phyloP scores from a whole-genome alignment of 2,888 invertebrate genomes.

The Eupithecia subfuscata region DNA sequence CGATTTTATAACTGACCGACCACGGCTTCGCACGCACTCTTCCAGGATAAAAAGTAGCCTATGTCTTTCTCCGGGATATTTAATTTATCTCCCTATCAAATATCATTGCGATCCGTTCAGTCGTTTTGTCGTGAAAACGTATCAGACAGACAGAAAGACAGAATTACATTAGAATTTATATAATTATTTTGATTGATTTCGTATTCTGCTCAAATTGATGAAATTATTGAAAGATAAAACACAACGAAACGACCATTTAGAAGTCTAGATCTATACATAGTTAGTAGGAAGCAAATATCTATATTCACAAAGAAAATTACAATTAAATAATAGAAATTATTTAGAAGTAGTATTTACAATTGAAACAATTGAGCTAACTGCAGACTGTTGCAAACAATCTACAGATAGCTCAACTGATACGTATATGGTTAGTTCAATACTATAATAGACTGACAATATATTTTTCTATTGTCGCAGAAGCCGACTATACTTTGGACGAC shows the following conservation, averaged over 20 bases:
- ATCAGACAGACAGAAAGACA: background rate
- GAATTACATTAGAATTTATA: background rate
- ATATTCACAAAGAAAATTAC: too few species aligned
- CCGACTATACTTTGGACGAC: slow-evolving; percentile 96
- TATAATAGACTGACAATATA: slow-evolving; percentile 24
- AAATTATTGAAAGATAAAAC: background rate
- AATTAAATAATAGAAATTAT: too few species aligned
- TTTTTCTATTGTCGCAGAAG: slow-evolving; percentile 88
- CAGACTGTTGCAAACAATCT: too few species aligned
- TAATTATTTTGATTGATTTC: background rate
- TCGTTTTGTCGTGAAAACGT: background rate
- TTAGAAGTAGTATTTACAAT: too few species aligned
- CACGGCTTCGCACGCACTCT: background rate
- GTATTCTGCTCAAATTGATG: background rate
- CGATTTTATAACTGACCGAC: background rate
- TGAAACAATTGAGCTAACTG: too few species aligned
- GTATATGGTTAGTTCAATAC: background rate
- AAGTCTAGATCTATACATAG: background rate
- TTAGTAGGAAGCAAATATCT: too few species aligned
- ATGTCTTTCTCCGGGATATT: background rate
- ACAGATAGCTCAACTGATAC: too few species aligned
- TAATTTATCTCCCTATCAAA: background rate
- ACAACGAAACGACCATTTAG: background rate
- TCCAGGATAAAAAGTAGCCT: background rate
- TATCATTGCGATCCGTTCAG: background rate